Base-by-base conservation (phyloP, 1,140 invertebrate genomes). In the Drosophila watanabei region DNA sequence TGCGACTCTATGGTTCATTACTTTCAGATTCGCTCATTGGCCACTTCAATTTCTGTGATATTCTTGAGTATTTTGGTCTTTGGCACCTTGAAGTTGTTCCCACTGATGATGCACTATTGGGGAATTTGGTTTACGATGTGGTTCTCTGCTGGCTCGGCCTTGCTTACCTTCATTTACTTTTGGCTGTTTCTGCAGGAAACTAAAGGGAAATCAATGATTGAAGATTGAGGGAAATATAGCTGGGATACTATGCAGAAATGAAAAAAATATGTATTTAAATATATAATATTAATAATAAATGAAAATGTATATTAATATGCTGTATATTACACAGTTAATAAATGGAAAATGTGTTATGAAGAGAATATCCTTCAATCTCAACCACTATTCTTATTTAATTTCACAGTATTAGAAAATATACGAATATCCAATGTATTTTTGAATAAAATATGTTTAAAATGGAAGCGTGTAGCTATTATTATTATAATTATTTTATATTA, bases 161-260 rank as follows among this genome's bases (percentile, higher is more conserved):
- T 92, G 1, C 48, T 92, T 0, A 90, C 91, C 1, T 92, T 84
- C 52, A 28, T 90, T 0, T 92, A 92, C 39, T 87, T 92, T 37
- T 57, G 79, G 52, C 20, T 90, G 0, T 92, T 78, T n/a, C 88
- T 97, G 16, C 96, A 96, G 0, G 96, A 97, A 90, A 97, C 96
- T 0, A 96, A 96, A 87, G 95, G 95, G n/a, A 96, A 95, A 88
- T 91, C 81, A 1, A 90, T 89, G 86, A 61, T 85, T 51, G 58
- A 71, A 11, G 79, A 90, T 43, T 88, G 61, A 54, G 18, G 5
- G 37, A 14, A 5, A 18, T 0, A 9, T 1, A 43, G 18, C 3
- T n/a, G 39, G 41, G 0, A 2, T 33, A 10, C 8, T 10, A 3
- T 0, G 4, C 1, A 43, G 9, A 10, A 43, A 43, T 43, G 8